Evolutionary conservation across 2,113 vertebrate species (phyloP).

Genomic region (human): GRCh38 chr4:43634001-43634500

Average conservation of each 20-base stretch:
- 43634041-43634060: not conserved
- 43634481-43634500: not conserved
- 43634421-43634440: not conserved
- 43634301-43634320: not conserved
- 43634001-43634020: not conserved
- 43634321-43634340: not conserved
- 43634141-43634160: not conserved
- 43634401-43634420: not conserved
- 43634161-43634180: not conserved
- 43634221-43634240: not conserved
- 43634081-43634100: not conserved
- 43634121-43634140: not conserved
- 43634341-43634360: too few relatives aligned
- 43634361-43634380: fast-evolving
- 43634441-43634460: not conserved
- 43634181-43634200: not conserved
- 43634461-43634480: not conserved
- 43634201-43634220: not conserved
- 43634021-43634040: not conserved
- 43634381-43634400: not conserved
- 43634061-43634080: not conserved
- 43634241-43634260: not conserved
- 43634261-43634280: not conserved
- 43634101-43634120: not conserved
- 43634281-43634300: too few relatives aligned